These are phyloP conservation scores for Rotaria socialis DNA, from an alignment of 2,888 invertebrate genomes.

Conservation along the genomic window DNA sequence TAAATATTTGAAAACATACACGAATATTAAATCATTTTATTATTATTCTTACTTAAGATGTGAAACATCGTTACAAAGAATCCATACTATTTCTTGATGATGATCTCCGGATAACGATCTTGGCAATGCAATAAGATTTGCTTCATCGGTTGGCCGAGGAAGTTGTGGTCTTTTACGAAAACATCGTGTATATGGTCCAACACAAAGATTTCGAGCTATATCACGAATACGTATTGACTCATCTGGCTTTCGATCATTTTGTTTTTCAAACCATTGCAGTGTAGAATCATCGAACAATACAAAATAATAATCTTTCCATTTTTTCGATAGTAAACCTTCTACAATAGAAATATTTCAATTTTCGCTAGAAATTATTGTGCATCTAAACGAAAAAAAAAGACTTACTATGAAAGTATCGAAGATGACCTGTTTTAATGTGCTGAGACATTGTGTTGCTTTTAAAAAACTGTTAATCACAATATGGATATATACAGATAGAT, in stretches of 20 bases:
- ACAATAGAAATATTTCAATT: background rate
- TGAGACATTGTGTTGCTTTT: background rate
- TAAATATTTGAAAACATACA: background rate
- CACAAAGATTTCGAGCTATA: conserved; percentile 36
- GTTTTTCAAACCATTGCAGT: conserved; percentile 44
- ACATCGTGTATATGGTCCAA: conserved; percentile 45
- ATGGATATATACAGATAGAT: too few relatives aligned
- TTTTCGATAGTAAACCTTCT: conserved; percentile 42
- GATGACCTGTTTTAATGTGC: conserved; percentile 27
- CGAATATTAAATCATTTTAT: background rate
- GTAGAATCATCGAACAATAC: conserved; percentile 44
- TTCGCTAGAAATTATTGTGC: background rate
- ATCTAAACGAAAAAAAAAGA: background rate
- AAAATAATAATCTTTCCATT: conserved; percentile 46
- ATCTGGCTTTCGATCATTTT: conserved; percentile 38
- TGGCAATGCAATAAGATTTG: conserved; percentile 40
- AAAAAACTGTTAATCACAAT: background rate
- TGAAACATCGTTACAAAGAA: conserved; percentile 44
- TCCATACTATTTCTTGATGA: conserved; percentile 43
- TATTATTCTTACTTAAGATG: conserved; percentile 37
- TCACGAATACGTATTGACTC: conserved; percentile 36
- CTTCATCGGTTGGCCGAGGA: conserved; percentile 38
- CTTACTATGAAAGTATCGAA: background rate
- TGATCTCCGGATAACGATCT: conserved; percentile 17
- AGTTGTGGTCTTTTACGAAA: conserved; percentile 34